Evolutionary conservation across 2,797 vertebrate species (phyloP).

Genomic region (Okamejei kenojei): DNA sequence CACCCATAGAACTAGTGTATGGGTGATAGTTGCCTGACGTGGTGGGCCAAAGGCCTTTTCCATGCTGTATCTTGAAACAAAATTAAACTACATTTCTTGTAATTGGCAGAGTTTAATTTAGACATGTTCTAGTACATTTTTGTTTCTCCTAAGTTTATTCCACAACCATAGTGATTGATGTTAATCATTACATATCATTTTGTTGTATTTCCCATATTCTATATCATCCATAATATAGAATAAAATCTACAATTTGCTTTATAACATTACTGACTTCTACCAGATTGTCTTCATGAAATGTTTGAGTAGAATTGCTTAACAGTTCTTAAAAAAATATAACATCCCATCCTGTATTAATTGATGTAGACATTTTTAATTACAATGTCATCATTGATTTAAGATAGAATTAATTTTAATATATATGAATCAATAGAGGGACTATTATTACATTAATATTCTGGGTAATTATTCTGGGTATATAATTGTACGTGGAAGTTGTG

Average conservation of each 20-base stretch:
- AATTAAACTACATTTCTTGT: neutral
- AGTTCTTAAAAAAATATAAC: neutral
- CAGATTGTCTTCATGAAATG: neutral
- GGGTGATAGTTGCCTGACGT: too few relatives aligned
- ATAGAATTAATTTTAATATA: neutral
- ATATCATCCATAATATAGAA: neutral
- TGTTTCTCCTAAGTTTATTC: neutral
- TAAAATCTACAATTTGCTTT: neutral
- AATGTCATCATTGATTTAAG: neutral
- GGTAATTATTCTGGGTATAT: neutral
- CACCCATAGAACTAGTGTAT: too few relatives aligned
- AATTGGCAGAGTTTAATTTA: neutral
- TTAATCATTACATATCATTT: neutral
- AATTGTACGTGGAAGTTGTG: constrained; percentile 2
- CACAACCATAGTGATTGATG: neutral
- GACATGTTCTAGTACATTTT: neutral
- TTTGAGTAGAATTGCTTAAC: neutral
- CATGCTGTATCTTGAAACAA: too few relatives aligned
- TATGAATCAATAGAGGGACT: neutral
- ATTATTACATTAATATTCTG: neutral
- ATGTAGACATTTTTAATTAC: neutral
- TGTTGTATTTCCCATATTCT: neutral
- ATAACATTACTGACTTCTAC: neutral
- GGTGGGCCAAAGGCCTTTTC: too few relatives aligned
- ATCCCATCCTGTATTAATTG: neutral